Conservation (phyloP, 2,113 vertebrate species). For the Jaculus jaculus region DNA sequence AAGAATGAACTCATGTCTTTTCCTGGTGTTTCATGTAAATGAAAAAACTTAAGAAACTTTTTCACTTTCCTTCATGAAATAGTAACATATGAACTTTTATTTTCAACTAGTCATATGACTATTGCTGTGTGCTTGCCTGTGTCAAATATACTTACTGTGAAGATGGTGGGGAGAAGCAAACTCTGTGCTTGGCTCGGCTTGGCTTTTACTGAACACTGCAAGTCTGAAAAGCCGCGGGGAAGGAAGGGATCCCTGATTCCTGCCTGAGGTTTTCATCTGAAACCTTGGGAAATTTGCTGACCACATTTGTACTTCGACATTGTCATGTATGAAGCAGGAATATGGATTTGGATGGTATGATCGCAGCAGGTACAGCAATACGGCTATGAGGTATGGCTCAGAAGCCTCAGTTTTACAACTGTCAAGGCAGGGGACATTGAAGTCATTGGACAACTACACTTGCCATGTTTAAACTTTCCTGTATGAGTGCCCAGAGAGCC, state of each 20-base stretch:
- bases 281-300: not conserved
- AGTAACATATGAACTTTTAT: not conserved
- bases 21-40: not conserved
- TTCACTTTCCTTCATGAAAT: not conserved
- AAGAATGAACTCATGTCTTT: not conserved
- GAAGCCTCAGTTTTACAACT: not conserved
- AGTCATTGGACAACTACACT: not conserved
- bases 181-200: not conserved
- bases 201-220: not conserved
- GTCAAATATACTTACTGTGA: not conserved
- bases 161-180: not conserved
- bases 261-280: not conserved
- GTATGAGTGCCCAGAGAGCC: not conserved
- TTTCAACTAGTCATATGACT: not conserved
- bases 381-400: not conserved
- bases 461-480: not conserved
- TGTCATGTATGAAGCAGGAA: not conserved
- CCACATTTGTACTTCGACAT: not conserved
- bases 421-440: not conserved
- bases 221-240: not conserved
- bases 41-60: not conserved
- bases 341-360: not conserved
- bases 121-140: not conserved
- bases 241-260: not conserved
- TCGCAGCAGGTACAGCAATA: not conserved